These are phyloP conservation scores for Bovichtus variegatus DNA, from an alignment of 2,797 vertebrate species.

Conservation along the genomic window DNA sequence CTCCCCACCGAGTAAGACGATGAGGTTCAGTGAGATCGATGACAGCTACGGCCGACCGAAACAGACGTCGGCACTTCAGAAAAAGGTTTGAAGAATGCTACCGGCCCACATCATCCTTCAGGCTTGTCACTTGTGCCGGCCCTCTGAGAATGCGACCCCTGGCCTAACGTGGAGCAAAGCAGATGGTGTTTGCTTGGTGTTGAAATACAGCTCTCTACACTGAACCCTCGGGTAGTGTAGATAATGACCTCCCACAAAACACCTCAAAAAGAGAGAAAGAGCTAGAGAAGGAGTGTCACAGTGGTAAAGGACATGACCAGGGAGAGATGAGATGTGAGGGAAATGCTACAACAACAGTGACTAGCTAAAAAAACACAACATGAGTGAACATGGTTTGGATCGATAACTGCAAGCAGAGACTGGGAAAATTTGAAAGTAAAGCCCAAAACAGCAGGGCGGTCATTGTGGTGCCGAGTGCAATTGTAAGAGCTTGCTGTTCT, in stretches of 20 bases:
- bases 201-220: slow-evolving; percentile 59
- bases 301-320: slow-evolving; percentile 18
- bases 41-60: slow-evolving; percentile 37
- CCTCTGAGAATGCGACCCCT: slow-evolving; percentile 73
- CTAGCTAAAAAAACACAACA: slow-evolving; percentile 4
- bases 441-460: slow-evolving; percentile 19
- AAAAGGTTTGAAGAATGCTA: slow-evolving; percentile 69
- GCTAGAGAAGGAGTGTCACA: slow-evolving; percentile 8
- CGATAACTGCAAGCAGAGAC: slow-evolving; percentile 35
- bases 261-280: slow-evolving; percentile 25
- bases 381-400: slow-evolving; percentile 3
- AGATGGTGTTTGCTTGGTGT: slow-evolving; percentile 72
- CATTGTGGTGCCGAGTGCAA: slow-evolving; percentile 42
- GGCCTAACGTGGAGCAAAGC: slow-evolving; percentile 67
- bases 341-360: slow-evolving; percentile 30
- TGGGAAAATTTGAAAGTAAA: slow-evolving; percentile 36
- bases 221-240: slow-evolving; percentile 51
- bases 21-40: background rate
- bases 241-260: slow-evolving; percentile 54
- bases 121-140: slow-evolving; percentile 45
- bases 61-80: slow-evolving; percentile 39
- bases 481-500: slow-evolving; percentile 43
- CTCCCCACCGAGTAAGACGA: background rate
- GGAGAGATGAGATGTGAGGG: slow-evolving; percentile 13
- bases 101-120: slow-evolving; percentile 72